Evolutionary conservation across 2,113 vertebrate genomes (phyloP), one percentile per base, ranked within the genome.

Genomic region (Atherinomorus stipes): DNA sequence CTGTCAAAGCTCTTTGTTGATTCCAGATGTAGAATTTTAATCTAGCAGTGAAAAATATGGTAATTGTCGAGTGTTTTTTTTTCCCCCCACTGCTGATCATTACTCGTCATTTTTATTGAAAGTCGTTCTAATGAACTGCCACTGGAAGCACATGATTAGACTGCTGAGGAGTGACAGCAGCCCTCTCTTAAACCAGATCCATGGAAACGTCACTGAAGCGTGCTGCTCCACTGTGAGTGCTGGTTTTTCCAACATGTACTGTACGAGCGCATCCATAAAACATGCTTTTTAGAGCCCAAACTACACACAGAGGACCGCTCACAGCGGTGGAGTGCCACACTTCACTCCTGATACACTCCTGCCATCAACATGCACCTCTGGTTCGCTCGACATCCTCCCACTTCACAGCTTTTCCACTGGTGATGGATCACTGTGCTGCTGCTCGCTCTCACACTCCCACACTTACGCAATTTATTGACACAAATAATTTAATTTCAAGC

Each of bases 311-410:
- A 56, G 59, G 40, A 71, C 38, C 23, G 1, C 69, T 71, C 50
- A 23, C 38, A 51, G 37, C 16, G 22, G 52, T 71, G 54, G 60
- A 75, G 65, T 40, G 63, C 47, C 70, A 75, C 71, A 49, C 74
- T 71, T 76, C 59, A 50, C 78, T 66, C 62, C 37, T 52, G 63
- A 66, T 54, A 78, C 64, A 49, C 80, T 59, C 63, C 49, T 54
- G 66, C 62, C 50, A 68, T 70, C 54, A 54, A 60, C 84, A 63
- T 64, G 40, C 64, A 76, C 56, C 60, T 79, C 62, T 74, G 83
- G 53, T 52, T 62, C 21, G 0, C 34, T 59, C 19, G 2, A 34
- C 73, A 81, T 56, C 77, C 74, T 74, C 64, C 70, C 73, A 64
- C 71, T 77, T 2, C 62, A 60, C 65, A 57, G 37, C 31, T 50